phyloP scores from a whole-genome alignment of 2,888 invertebrate genomes.

The Ariolimax columbianus region DNA sequence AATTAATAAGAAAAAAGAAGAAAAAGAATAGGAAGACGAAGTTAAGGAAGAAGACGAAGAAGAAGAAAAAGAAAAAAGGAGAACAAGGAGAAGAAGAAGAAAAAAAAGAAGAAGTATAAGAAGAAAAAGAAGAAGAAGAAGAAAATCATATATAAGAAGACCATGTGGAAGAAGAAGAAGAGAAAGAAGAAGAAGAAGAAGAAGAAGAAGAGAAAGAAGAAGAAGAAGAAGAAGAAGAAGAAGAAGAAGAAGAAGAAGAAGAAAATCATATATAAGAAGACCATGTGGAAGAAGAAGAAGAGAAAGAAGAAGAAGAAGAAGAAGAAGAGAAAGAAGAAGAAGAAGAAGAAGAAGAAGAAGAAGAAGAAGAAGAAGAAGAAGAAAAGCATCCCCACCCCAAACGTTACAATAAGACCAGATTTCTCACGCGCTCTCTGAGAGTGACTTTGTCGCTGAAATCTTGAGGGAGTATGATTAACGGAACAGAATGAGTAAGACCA shows the following conservation, averaged over 20 bases:
- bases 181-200: conserved; percentile 12
- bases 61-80: conserved; percentile 1
- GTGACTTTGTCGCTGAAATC: no score
- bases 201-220: background rate
- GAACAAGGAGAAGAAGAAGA: conserved; percentile 5
- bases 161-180: conserved; percentile 2
- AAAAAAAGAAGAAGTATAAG: conserved; percentile 17
- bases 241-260: conserved; percentile 15
- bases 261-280: no score
- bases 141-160: background rate
- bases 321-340: background rate
- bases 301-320: background rate
- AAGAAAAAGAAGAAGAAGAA: conserved; percentile 2
- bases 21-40: background rate
- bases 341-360: conserved; percentile 5
- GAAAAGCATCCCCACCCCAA: no score
- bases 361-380: conserved; percentile 17
- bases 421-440: no score
- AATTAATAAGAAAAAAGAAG: background rate
- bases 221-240: conserved; percentile 20
- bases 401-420: no score
- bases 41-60: background rate
- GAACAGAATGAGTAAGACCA: background rate
- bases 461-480: no score
- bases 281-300: background rate